Evolutionary conservation across 2,888 invertebrate genomes (phyloP), one percentile per base, ranked within the genome.

Genomic region (Drosophila sordidapex): DNA sequence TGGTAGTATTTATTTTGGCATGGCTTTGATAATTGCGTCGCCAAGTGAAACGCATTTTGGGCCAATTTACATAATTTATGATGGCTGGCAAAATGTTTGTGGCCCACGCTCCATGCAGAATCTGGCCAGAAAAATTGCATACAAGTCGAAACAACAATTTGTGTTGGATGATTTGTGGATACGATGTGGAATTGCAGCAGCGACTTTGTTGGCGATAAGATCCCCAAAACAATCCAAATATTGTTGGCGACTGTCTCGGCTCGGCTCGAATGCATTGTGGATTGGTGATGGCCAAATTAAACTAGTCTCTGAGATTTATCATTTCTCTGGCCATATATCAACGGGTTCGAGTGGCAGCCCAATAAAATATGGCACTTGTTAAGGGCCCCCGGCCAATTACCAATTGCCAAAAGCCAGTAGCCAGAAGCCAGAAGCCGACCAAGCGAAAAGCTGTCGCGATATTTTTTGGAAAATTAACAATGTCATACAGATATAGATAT

Each of bases 301-400:
- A 88, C 88, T 83, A 85, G 83, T 90, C 66, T 70, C 67, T 67
- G 62, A 84, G 89, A 85, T 85, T 85, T 85, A 90, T 90, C 90
- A 85, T 90, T 66, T 57, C 64, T 56, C 43, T 27, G 67, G 62
- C 63, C 86, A 88, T 85, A 85, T 85, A 85, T 85, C 90, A 85
- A 56, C 7, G 7, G 27, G 60, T 60, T 68, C 78, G 68, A 89
- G 88, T 83, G 88, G 74, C 83, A 90, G 83, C 74, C 86, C 90
- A 88, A 90, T 85, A 85, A 85, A 83, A 90, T 90, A 90, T 90
- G 89, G 90, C 74, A 82, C 74, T 87, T 89, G 89, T 70, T 87
- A 67, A 68, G 81, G 82, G 71, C 81, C 67, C 81, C 67, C 33
- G 67, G 81, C 72, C 76, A 33, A 84, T 87, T 90, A 82, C 87